These are phyloP conservation scores for Ecliptopera silaceata DNA, from an alignment of 2,888 invertebrate genomes.

Conservation along the genomic window DNA sequence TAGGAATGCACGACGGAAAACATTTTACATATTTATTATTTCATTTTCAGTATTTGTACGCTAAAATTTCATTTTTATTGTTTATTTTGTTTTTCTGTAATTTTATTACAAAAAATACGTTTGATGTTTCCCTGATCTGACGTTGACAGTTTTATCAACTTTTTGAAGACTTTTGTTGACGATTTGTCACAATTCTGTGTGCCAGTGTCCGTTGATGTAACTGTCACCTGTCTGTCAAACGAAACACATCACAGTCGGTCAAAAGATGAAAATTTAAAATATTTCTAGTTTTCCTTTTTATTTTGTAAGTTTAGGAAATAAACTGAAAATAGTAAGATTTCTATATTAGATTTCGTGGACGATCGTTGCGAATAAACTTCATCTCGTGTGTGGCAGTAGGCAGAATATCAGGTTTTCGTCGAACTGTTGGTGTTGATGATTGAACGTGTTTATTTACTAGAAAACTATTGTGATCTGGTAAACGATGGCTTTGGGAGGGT, in stretches of 20 bases:
- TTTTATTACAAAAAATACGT: too few relatives aligned
- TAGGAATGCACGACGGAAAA: conserved; percentile 29
- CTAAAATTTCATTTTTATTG: conserved; percentile 8
- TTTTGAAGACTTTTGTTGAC: too few relatives aligned
- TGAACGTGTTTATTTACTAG: conserved; percentile 21
- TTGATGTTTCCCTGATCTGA: too few relatives aligned
- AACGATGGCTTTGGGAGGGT: conserved; percentile 69
- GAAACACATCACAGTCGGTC: too few relatives aligned
- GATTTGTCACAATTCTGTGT: too few relatives aligned
- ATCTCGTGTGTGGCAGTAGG: conserved; percentile 19
- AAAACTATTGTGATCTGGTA: conserved; percentile 11
- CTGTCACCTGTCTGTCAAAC: too few relatives aligned
- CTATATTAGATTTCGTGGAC: neutral
- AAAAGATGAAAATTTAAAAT: too few relatives aligned
- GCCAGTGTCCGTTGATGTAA: too few relatives aligned
- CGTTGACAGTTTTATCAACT: too few relatives aligned
- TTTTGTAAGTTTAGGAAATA: too few relatives aligned
- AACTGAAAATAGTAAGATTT: neutral
- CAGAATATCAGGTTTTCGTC: conserved; percentile 19
- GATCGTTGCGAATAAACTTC: conserved; percentile 5
- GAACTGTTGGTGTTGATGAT: conserved; percentile 43
- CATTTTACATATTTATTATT: conserved; percentile 24
- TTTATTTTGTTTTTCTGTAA: too few relatives aligned
- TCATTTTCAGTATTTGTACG: neutral
- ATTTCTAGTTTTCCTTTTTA: too few relatives aligned